phyloP scores from a whole-genome alignment of 2,113 vertebrate genomes.

The Glaucidium brasilianum region DNA sequence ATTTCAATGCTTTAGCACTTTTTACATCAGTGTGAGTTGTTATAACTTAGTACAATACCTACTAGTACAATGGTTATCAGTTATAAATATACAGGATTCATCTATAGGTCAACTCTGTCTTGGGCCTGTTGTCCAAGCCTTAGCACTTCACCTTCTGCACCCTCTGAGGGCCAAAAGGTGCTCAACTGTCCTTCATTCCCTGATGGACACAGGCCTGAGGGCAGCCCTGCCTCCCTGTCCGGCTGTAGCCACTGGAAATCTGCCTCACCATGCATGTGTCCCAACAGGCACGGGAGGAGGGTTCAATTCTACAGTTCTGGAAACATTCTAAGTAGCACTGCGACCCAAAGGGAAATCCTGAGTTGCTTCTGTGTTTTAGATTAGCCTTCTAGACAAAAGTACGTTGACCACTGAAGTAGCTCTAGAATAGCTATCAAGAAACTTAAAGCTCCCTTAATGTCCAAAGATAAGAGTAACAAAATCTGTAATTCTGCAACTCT shows the following conservation, averaged over 20 bases:
- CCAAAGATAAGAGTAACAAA: neutral
- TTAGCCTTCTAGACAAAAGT: neutral
- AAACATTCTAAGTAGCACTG: neutral
- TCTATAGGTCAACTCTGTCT: too few relatives aligned
- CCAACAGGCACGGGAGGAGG: neutral
- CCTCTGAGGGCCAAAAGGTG: neutral
- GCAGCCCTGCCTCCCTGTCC: neutral
- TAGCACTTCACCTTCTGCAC: too few relatives aligned
- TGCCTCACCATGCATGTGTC: too few relatives aligned
- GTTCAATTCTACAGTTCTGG: neutral
- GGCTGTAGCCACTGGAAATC: neutral
- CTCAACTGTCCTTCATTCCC: neutral
- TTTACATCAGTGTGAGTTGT: too few relatives aligned
- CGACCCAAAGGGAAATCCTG: neutral
- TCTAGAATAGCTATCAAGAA: neutral
- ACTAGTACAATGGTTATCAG: too few relatives aligned
- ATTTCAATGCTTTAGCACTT: too few relatives aligned
- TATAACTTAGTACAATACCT: too few relatives aligned
- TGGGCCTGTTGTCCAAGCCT: too few relatives aligned
- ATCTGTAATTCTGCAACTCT: neutral
- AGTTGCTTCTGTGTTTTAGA: neutral
- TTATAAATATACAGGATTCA: too few relatives aligned
- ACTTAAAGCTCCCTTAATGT: neutral
- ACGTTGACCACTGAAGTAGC: neutral
- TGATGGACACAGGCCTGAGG: rapidly evolving